Base-by-base conservation (phyloP, 2,113 vertebrate species). In the Formicarius rufipectus region DNA sequence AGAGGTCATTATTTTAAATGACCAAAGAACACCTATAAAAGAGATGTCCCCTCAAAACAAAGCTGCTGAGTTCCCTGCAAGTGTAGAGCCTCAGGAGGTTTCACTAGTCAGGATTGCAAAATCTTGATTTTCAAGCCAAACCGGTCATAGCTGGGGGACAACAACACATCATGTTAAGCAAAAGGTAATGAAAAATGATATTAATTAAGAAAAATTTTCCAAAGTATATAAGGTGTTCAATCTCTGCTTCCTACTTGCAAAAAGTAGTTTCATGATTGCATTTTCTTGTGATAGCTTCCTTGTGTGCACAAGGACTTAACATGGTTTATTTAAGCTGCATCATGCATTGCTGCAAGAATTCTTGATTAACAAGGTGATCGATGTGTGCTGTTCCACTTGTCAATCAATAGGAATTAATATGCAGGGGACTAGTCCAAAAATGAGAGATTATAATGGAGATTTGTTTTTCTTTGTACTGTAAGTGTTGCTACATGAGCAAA, bases 231-330 rank as follows among this genome's bases (percentile, higher is more conserved):
- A 63, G 47, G 77, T 39, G 39, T 15, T 85, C 60, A 37, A 28
- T 72, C 55, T 94, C 93, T 85, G 35, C 62, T 94, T 96, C 68
- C 52, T 88, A 78, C 87, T 93, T 93, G 84, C n/a, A 93, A 82
- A 84, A 93, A 93, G 33, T 69, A 59, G 82, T 96, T 96, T 96
- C 94, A 81, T 86, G 90, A 90, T 78, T 83, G 68, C 50, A 13
- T 96, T 97, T 92, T 87, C 76, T 90, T 94, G 8, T 64, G 89
- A 90, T 58, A 93, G 92, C 91, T 94, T 97, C 95, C 90, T 97
- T 97, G 92, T 96, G 64, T 97, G 95, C 79, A 91, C 52, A 95
- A 73, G 92, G 89, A 81, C 91, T 97, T 94, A 89, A 72, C 83
- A 39, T 88, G 89, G 30, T 72, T 96, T 92, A 78, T 93, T 93